Base-by-base conservation (phyloP, 2,888 invertebrate genomes). In the Therioaphis trifolii region DNA sequence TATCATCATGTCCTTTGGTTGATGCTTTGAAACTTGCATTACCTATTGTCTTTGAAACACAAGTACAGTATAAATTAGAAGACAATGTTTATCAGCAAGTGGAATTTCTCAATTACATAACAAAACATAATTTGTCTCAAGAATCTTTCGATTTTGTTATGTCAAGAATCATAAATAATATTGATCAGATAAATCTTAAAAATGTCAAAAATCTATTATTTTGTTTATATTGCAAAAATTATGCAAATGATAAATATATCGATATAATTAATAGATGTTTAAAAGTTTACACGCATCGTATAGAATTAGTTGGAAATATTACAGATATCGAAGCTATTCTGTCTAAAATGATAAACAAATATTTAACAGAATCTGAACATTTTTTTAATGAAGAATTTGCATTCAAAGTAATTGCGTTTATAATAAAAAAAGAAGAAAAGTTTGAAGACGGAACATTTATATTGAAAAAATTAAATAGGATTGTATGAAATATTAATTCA, bases 41-140 rank as follows among this genome's bases (percentile, higher is more conserved):
- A 14, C 93, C 93, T 0, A 88, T 93, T 43, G 92, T 92, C 0
- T 93, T 94, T 87, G 92, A 93, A 88, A 90, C 91, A 11, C 91
- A 93, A 85, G 86, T 93, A 11, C 89, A 90, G 0, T 86, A 89
- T 9, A 92, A 93, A 87, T 87, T 93, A 29, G 91, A 84, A 69
- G 29, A 69, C 11, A 43, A 72, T 63, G 1, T 82, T 18, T 63
- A 72, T 7, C 63, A n/a, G 61, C 87, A 93, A 40, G 88, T 89
- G 14, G 91, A 91, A 35, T 91, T 91, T 88, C 87, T 93, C 9
- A 87, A 89, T 0, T 93, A 90, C 87, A 89, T 90, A 49, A 89
- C 91, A 14, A 88, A 88, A 24, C 90, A 90, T 84, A 88, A 90
- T 14, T 86, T 92, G 2, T 91, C 91, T 0, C 90, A 90, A 15